Base-by-base conservation (phyloP, 1,140 invertebrate genomes). In the Calliphora vicina region DNA sequence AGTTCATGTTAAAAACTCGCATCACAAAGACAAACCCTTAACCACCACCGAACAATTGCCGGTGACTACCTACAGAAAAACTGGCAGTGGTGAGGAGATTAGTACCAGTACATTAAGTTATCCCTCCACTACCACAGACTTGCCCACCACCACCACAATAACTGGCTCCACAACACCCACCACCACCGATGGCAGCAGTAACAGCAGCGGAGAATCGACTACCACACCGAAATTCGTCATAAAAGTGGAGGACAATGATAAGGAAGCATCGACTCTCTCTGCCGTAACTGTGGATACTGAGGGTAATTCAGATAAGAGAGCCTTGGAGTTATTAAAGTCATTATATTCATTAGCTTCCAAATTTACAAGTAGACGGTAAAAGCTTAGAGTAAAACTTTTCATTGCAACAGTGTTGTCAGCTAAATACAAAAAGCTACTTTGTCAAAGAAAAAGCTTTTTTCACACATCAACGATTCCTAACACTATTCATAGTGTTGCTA, bases 261-360 rank as follows among this genome's bases (percentile, higher is more conserved):
- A 89, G 43, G 88, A 89, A 80, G 43, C 26, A 13, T 80, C 82
- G 8, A 61, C 78, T n/a, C 20, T n/a, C 35, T 23, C 20, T 17
- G 43, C 15, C 15, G 2, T 29, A 25, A 83, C 86, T 67, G 81
- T 82, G 26, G 71, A 78, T 25, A 35, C 26, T 74, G 81, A 29
- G 76, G 35, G 61, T 25, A 83, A 85, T 81, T 94, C 95, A 13
- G 96, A 96, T 87, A 93, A 93, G 4, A 92, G 96, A 88, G 96
- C 96, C 2, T 91, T 97, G 83, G 95, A 96, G 90, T 91, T 97
- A 84, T 92, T 97, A 85, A 94, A 95, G 91, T 96, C 96, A 83
- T 91, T 97, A 80, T 97, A 96, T 91, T 94, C 94, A 82, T 94
- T 97, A 87, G 96, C 96, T 72, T 94, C 96, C 15, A 94, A 94